These are phyloP conservation scores for Pangasius larnaudii DNA, from an alignment of 2,797 vertebrate species.

Conservation along the genomic window DNA sequence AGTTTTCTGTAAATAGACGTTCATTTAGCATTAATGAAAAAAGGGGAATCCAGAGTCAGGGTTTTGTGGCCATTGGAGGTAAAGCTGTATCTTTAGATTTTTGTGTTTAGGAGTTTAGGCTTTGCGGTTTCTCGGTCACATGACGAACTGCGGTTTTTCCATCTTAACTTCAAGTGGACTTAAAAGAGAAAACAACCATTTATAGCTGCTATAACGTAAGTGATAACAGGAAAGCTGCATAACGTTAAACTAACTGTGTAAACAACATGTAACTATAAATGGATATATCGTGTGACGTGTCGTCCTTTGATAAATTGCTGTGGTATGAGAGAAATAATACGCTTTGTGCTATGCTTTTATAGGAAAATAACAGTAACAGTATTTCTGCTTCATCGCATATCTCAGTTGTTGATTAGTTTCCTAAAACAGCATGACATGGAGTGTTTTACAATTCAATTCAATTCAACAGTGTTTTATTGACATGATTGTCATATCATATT, in stretches of 20 bases:
- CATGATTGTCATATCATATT: neutral
- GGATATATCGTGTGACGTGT: neutral
- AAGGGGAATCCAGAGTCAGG: neutral
- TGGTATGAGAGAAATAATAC: neutral
- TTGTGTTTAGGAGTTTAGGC: neutral
- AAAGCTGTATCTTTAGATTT: neutral
- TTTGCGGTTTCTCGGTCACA: neutral
- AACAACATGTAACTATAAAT: neutral
- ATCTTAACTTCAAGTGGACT: neutral
- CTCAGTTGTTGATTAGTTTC: neutral
- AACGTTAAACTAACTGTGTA: neutral
- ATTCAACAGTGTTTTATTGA: neutral
- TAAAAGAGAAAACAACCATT: neutral
- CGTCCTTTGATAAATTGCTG: neutral
- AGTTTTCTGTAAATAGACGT: neutral
- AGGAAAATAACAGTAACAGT: neutral
- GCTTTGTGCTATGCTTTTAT: neutral
- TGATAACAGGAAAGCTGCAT: neutral
- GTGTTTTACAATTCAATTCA: neutral
- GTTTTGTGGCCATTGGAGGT: neutral
- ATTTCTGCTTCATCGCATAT: neutral
- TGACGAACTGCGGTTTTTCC: neutral
- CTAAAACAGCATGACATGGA: neutral
- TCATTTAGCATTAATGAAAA: neutral
- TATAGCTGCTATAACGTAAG: neutral